Evolutionary conservation across 2,888 invertebrate species (phyloP).

Genomic region (Pristionchus exspectatus): DNA sequence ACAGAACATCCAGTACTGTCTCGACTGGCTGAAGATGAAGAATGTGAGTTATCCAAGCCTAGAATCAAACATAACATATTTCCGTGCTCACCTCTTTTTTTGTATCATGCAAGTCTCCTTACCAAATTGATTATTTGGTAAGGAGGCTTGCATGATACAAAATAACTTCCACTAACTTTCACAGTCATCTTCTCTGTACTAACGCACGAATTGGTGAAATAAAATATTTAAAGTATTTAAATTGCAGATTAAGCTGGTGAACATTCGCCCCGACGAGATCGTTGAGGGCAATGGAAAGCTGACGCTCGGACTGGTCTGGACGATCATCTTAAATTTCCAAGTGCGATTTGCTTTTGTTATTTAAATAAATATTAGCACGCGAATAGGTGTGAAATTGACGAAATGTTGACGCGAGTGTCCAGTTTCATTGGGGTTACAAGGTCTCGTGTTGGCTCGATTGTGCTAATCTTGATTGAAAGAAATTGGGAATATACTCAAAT

Average conservation of each 20-base stretch:
- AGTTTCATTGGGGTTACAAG: too few species aligned
- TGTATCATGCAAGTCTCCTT: too few species aligned
- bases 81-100: too few species aligned
- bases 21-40: slow-evolving; percentile 89
- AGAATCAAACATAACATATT: too few species aligned
- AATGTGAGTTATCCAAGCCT: slow-evolving; percentile 81
- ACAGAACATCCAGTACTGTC: slow-evolving; percentile 97
- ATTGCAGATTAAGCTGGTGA: slow-evolving; percentile 93
- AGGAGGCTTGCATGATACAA: too few species aligned
- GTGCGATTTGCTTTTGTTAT: slow-evolving; percentile 56
- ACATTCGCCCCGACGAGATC: slow-evolving; percentile 98
- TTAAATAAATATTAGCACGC: too few species aligned
- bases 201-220: background rate
- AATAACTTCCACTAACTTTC: too few species aligned
- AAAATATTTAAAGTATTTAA: background rate
- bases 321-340: slow-evolving; percentile 89
- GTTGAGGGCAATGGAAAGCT: slow-evolving; percentile 99
- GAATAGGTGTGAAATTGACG: too few species aligned
- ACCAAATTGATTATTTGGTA: too few species aligned
- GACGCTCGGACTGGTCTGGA: slow-evolving; percentile 98
- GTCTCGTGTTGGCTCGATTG: too few species aligned
- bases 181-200: background rate
- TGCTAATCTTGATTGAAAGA: too few species aligned
- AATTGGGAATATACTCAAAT: too few species aligned
- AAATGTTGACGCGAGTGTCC: background rate